Conservation (phyloP, 2,888 invertebrate species). For the Pheosia tremula region DNA sequence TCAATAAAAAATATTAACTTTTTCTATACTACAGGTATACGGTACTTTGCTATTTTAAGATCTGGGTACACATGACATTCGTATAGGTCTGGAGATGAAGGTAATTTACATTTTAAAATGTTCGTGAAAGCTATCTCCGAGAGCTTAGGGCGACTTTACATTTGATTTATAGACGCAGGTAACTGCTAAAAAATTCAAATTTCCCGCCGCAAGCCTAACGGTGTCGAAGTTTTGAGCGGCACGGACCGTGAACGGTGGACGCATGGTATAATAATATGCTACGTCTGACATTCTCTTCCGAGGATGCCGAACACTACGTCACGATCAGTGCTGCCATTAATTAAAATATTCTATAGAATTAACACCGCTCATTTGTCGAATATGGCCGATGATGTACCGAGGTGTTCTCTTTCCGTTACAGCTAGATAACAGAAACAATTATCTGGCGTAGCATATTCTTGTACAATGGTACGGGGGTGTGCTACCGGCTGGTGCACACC, state of each 20-base stretch:
- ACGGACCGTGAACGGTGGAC: conserved; percentile 53
- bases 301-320: too few relatives aligned
- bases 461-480: neutral
- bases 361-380: too few relatives aligned
- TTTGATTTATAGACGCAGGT: conserved; percentile 81
- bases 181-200: conserved; percentile 82
- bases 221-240: conserved; percentile 46
- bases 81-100: conserved; percentile 45
- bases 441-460: too few relatives aligned
- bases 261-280: too few relatives aligned
- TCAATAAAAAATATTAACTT: too few relatives aligned
- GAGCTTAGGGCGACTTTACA: conserved; percentile 78
- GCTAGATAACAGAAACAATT: too few relatives aligned
- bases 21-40: too few relatives aligned
- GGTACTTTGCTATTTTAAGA: neutral
- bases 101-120: conserved; percentile 82
- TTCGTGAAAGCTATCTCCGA: conserved; percentile 67
- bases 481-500: neutral
- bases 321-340: too few relatives aligned
- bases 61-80: conserved; percentile 7
- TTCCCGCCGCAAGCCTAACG: conserved; percentile 49
- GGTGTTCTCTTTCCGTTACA: too few relatives aligned
- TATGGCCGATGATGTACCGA: too few relatives aligned
- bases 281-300: too few relatives aligned
- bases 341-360: too few relatives aligned